Evolutionary conservation across 2,797 vertebrate species (phyloP).

Genomic region (Diplodus puntazzo): DNA sequence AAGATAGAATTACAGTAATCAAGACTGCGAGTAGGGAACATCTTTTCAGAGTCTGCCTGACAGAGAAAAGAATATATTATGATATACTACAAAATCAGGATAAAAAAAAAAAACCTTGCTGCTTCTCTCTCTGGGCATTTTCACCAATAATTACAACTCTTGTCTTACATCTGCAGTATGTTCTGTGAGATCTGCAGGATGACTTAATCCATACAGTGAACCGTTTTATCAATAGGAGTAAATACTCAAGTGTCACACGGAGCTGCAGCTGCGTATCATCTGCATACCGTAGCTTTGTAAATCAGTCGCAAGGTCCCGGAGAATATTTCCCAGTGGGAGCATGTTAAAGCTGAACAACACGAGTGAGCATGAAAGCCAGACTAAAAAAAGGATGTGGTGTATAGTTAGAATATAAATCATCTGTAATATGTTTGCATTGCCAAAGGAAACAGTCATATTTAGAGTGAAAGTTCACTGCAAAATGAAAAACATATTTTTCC

Average conservation of each 20-base stretch:
- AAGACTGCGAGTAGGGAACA: neutral
- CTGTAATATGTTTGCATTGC: neutral
- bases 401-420: neutral
- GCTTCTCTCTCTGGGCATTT: neutral
- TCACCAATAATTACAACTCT: neutral
- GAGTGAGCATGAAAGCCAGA: neutral
- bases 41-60: neutral
- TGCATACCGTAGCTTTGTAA: constrained; percentile 3
- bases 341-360: neutral
- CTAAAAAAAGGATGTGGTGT: neutral
- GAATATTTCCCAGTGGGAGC: neutral
- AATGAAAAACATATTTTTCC: too few species aligned
- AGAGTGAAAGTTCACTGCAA: too few species aligned
- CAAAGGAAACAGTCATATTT: neutral
- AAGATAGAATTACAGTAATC: constrained; percentile 30
- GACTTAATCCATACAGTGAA: neutral
- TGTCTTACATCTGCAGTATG: neutral
- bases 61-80: neutral
- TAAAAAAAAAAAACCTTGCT: too few species aligned
- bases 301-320: neutral
- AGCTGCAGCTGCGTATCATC: neutral
- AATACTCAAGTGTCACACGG: neutral
- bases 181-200: neutral
- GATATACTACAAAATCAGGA: neutral
- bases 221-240: neutral